phyloP scores from a whole-genome alignment of 1,140 invertebrate species.

The Papilio xuthus region DNA sequence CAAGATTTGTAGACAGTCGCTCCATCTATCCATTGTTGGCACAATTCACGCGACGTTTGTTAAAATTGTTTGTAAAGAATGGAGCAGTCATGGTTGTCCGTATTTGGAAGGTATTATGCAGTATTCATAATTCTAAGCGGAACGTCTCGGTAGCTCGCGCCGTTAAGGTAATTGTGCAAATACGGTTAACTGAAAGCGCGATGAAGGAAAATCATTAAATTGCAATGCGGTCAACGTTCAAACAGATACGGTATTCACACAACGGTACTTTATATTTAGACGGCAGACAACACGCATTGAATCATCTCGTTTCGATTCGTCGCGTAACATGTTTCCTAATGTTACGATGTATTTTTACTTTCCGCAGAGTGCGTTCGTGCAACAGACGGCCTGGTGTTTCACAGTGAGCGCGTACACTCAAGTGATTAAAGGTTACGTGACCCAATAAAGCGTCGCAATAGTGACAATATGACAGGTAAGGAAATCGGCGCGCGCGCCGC shows the following conservation, averaged over 20 bases:
- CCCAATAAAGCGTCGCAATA: conserved; percentile 32
- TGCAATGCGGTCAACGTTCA: conserved; percentile 69
- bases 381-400: conserved; percentile 20
- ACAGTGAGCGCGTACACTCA: conserved; percentile 6
- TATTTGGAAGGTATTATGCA: conserved; percentile 6
- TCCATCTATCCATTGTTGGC: not conserved
- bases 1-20: conserved; percentile 4
- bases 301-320: conserved; percentile 67
- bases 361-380: conserved; percentile 28
- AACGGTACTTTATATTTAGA: conserved; percentile 77
- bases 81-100: not conserved
- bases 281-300: conserved; percentile 68
- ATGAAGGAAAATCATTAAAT: conserved; percentile 66
- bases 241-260: conserved; percentile 66
- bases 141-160: conserved; percentile 28
- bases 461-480: conserved; percentile 40
- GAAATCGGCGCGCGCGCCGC: conserved; percentile 41
- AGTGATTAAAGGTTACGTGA: conserved; percentile 31
- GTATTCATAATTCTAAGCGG: conserved; percentile 10
- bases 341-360: conserved; percentile 51
- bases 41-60: not conserved
- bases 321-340: conserved; percentile 62
- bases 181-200: conserved; percentile 53
- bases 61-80: not conserved
- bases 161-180: conserved; percentile 56